Conservation (phyloP, 2,113 vertebrate species). For the Rhagologus leucostigma region DNA sequence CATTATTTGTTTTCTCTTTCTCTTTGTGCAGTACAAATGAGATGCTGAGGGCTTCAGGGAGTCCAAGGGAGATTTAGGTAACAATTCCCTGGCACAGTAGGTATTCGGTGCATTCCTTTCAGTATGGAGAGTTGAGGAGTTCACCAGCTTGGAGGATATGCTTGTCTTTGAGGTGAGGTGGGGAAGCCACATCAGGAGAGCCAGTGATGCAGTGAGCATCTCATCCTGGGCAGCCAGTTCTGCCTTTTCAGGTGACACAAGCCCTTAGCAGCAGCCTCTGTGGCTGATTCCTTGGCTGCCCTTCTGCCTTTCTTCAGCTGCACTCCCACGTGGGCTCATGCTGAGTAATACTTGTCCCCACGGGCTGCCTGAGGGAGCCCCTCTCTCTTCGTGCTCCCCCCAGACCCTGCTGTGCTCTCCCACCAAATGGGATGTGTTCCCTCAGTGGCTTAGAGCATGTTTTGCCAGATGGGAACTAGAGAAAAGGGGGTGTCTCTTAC, state of each 20-base stretch:
- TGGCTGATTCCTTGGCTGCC: not conserved
- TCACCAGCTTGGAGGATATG: not conserved
- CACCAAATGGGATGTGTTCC: accelerated
- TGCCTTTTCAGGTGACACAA: not conserved
- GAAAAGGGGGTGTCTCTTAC: not conserved
- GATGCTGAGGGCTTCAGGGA: not conserved
- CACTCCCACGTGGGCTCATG: accelerated
- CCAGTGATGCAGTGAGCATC: too few species aligned
- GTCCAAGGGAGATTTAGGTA: not conserved
- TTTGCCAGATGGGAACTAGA: not conserved
- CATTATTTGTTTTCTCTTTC: not conserved
- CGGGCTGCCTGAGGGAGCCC: accelerated
- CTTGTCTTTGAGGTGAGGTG: not conserved
- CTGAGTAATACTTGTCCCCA: not conserved
- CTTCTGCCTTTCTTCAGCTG: not conserved
- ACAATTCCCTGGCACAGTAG: not conserved
- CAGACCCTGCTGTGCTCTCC: not conserved
- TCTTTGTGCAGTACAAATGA: not conserved
- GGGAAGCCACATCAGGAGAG: not conserved
- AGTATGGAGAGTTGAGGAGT: not conserved
- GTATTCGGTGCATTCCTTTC: not conserved
- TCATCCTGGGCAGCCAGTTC: not conserved
- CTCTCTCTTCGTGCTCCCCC: accelerated
- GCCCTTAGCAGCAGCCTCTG: not conserved
- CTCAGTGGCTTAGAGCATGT: not conserved